Evolutionary conservation across 2,888 invertebrate genomes (phyloP).

Genomic region (Rotaria macrura): DNA sequence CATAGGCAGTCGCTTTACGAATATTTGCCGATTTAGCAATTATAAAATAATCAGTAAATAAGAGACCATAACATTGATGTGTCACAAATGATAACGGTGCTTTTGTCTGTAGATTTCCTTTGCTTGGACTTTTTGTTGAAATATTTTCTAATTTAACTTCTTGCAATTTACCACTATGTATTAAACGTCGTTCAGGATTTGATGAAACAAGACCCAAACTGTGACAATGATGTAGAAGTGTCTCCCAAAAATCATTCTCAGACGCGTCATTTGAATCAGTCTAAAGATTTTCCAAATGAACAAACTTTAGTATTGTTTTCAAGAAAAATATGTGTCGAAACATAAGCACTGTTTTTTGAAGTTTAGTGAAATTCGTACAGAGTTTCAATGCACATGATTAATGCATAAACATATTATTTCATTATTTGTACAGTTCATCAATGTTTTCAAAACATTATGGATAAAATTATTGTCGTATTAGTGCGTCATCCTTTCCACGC

Average conservation of each 20-base stretch:
- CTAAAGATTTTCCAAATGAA: background rate
- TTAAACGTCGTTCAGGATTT: background rate
- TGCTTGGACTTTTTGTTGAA: background rate
- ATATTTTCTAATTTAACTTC: background rate
- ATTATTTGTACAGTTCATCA: no score
- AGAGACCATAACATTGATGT: slow-evolving; percentile 20
- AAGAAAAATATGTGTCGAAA: no score
- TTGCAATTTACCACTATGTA: slow-evolving; percentile 8
- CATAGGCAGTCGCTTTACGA: slow-evolving; percentile 6
- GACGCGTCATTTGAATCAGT: background rate
- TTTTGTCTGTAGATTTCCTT: background rate
- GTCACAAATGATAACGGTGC: background rate
- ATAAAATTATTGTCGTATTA: no score
- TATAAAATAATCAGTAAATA: background rate
- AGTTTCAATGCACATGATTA: no score
- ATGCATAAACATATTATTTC: no score
- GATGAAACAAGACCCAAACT: background rate
- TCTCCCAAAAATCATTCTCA: background rate
- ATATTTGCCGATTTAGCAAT: slow-evolving; percentile 14
- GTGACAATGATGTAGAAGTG: background rate
- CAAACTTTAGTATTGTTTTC: no score
- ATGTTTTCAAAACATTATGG: no score
- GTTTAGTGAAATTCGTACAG: no score
- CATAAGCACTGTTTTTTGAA: no score
- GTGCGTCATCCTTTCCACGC: no score